A percentile compares a stretch with the other conserved stretches of the same genome.
Conservation (phyloP, 2,797 vertebrate genomes). For the Sciurus carolinensis region DNA sequence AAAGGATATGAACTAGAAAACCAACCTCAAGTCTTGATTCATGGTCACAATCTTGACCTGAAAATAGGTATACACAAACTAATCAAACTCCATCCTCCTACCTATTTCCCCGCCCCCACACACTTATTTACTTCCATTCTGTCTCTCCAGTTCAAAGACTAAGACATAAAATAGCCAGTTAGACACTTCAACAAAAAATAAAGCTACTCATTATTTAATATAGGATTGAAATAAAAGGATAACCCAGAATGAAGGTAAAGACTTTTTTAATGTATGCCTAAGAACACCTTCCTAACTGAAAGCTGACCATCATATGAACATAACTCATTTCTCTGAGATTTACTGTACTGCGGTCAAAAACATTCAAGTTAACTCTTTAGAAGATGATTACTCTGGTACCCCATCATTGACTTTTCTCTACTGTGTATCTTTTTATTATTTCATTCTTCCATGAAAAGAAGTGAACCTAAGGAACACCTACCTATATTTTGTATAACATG, state of each 20-base stretch:
- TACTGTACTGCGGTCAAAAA: neutral
- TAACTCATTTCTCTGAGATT: neutral
- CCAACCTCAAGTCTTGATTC: neutral
- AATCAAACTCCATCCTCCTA: neutral
- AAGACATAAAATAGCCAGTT: neutral
- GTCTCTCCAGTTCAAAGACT: constrained; percentile 18
- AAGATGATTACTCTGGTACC: neutral
- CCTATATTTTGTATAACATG: neutral
- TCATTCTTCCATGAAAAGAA: constrained; percentile 21
- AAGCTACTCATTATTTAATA: neutral
- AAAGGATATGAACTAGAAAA: constrained; percentile 2
- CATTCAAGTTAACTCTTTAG: neutral
- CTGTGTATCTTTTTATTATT: neutral
- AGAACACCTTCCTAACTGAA: neutral
- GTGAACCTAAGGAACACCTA: neutral
- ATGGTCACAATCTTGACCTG: neutral
- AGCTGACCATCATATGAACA: neutral
- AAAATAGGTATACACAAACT: neutral
- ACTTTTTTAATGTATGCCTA: neutral
- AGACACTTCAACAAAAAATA: neutral
- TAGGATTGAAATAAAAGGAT: neutral
- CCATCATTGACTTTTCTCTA: neutral
- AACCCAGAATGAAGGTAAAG: neutral
- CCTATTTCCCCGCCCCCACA: neutral
- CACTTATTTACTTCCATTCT: neutral